A percentile compares a stretch with the other conserved stretches of the same genome.
phyloP scores from a whole-genome alignment of 2,113 vertebrate species.

The Osmerus mordax region DNA sequence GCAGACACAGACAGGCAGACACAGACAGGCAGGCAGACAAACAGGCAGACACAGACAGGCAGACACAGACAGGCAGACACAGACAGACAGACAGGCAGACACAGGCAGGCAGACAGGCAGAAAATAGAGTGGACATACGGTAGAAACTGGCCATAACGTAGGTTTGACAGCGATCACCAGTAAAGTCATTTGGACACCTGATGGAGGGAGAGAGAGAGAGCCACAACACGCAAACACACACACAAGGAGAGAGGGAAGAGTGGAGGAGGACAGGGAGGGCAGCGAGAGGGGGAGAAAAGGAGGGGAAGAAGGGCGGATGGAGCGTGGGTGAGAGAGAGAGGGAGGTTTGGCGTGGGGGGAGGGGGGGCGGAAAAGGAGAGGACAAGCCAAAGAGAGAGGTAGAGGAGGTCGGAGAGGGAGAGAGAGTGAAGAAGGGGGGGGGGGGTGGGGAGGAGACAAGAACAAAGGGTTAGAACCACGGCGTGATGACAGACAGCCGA shows the following conservation, averaged over 20 bases:
- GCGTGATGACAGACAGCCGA: conserved; percentile 68
- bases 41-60: conserved; percentile 6
- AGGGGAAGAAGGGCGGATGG: background rate
- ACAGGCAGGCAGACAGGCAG: conserved; percentile 75
- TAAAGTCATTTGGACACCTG: conserved; percentile 99
- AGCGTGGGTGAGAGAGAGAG: conserved; percentile 2
- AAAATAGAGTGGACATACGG: conserved; percentile 98
- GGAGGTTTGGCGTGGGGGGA: conserved; percentile 69
- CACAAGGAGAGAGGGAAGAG: conserved; percentile 48
- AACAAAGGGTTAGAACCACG: conserved; percentile 77
- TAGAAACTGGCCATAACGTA: conserved; percentile 99
- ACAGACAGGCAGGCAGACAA: background rate
- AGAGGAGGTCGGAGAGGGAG: conserved; percentile 25
- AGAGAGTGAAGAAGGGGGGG: conserved; percentile 73
- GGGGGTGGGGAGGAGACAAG: conserved; percentile 68
- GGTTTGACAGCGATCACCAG: conserved; percentile 99
- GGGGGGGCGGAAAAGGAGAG: conserved; percentile 47
- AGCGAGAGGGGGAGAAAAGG: conserved; percentile 16
- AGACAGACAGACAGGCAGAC: conserved; percentile 53
- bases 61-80: conserved; percentile 53
- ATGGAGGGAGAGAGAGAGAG: conserved; percentile 76
- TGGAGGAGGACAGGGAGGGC: conserved; percentile 21
- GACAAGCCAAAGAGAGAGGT: conserved; percentile 44
- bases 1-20: conserved; percentile 26
- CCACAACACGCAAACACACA: conserved; percentile 54